Conservation (phyloP, 2,888 invertebrate genomes). For the Frankliniella fusca region DNA sequence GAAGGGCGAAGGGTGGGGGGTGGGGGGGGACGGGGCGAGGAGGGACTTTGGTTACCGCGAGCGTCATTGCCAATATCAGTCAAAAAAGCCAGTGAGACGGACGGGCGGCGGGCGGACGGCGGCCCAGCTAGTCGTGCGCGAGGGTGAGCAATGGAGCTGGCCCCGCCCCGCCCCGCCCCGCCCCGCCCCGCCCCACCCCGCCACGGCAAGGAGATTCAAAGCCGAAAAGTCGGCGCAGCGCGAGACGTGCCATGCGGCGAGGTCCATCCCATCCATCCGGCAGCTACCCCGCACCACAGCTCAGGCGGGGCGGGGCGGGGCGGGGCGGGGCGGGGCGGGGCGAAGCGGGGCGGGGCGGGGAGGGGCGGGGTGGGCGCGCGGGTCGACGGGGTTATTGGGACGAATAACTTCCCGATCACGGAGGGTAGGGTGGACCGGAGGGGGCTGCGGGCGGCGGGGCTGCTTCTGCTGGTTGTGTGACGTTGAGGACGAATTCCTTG, state of each 20-base stretch:
- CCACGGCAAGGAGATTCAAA: no score
- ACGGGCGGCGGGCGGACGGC: no score
- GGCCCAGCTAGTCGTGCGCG: no score
- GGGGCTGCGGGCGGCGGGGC: no score
- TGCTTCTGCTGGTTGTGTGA: no score
- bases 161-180: no score
- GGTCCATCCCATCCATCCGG: no score
- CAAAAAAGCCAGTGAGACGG: no score
- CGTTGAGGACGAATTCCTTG: background rate
- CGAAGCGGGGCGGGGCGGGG: background rate
- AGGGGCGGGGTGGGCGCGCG: background rate
- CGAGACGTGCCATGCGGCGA: no score
- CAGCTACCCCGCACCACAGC: background rate
- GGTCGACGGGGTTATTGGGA: constrained; percentile 1
- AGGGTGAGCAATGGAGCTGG: no score
- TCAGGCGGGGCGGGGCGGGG: background rate
- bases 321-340: background rate
- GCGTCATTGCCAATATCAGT: background rate
- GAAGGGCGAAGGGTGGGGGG: background rate
- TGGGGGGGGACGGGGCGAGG: background rate
- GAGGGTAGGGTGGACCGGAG: background rate
- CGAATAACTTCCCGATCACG: constrained; percentile 6
- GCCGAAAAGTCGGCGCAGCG: no score
- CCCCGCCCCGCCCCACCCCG: no score
- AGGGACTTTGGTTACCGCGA: background rate